phyloP scores from a whole-genome alignment of 2,113 vertebrate genomes.

The Odobenus rosmarus region DNA sequence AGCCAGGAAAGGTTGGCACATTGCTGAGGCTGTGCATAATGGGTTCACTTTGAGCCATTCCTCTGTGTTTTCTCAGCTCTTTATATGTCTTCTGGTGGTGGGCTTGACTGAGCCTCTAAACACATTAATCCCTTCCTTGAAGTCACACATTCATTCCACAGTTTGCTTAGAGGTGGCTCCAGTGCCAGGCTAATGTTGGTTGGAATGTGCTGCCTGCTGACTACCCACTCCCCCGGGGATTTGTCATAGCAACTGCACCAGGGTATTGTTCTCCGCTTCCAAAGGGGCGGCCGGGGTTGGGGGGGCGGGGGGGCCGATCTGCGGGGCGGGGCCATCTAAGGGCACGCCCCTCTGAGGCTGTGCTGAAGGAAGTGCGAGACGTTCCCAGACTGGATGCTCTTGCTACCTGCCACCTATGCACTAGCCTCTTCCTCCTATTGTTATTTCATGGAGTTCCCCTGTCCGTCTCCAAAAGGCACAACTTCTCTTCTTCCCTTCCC shows the following conservation, averaged over 20 bases:
- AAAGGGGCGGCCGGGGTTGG: neutral
- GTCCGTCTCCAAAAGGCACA: conserved; percentile 29
- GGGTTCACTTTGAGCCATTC: neutral
- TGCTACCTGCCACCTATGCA: neutral
- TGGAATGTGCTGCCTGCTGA: conserved; percentile 25
- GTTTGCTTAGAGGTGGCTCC: neutral
- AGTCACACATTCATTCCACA: conserved; percentile 43
- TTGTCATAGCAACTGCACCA: conserved; percentile 4
- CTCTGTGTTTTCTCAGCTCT: neutral
- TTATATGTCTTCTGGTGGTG: neutral
- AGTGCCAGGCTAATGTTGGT: neutral
- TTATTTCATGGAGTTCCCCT: conserved; percentile 38
- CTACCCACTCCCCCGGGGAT: neutral
- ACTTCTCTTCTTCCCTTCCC: conserved; percentile 43
- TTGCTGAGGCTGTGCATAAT: neutral
- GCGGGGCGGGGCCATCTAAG: conserved; percentile 16
- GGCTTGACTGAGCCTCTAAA: conserved; percentile 17
- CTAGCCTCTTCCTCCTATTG: conserved; percentile 60
- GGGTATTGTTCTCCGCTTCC: neutral
- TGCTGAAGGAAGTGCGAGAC: conserved; percentile 52
- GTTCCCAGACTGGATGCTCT: neutral
- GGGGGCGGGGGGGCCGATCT: neutral
- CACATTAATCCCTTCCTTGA: conserved; percentile 28
- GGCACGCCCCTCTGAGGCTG: conserved; percentile 24
- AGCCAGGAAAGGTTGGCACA: neutral